These are phyloP conservation scores for Trachelus tabidus DNA, from an alignment of 2,888 invertebrate genomes.

Conservation along the genomic window DNA sequence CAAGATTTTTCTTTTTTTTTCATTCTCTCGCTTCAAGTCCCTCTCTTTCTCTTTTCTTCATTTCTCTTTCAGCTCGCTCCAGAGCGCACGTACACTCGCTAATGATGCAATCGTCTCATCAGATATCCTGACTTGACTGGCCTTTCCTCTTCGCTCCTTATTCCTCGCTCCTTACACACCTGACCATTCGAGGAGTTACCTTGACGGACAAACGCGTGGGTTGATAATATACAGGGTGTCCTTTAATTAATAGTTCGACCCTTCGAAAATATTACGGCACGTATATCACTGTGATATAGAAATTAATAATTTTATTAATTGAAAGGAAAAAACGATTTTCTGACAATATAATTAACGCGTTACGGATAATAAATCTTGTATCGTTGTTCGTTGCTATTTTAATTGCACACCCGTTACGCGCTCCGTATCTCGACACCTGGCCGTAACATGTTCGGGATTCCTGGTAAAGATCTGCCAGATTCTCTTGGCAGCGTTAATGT, in stretches of 20 bases:
- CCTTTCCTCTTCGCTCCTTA: conserved; percentile 37
- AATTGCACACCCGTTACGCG: conserved; percentile 34
- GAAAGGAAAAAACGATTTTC: too few relatives aligned
- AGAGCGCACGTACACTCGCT: conserved; percentile 47
- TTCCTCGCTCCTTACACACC: conserved; percentile 38
- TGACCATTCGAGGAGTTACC: conserved; percentile 35
- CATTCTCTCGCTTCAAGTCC: conserved; percentile 19
- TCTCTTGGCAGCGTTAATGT: conserved; percentile 38
- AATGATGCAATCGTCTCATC: conserved; percentile 57
- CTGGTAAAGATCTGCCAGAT: conserved; percentile 27
- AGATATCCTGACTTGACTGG: conserved; percentile 37
- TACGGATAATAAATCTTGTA: too few relatives aligned
- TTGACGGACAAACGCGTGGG: conserved; percentile 39
- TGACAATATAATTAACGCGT: too few relatives aligned
- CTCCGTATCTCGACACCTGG: conserved; percentile 36
- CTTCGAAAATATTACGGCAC: too few relatives aligned
- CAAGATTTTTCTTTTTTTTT: conserved; percentile 11
- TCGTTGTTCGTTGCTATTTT: too few relatives aligned
- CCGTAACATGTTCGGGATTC: conserved; percentile 32
- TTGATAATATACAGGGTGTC: conserved; percentile 9
- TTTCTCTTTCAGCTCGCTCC: conserved; percentile 13
- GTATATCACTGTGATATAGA: too few relatives aligned
- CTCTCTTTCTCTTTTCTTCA: conserved; percentile 7
- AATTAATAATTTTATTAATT: too few relatives aligned
- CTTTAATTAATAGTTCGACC: background rate